Percentiles rank a stretch among this genome's conserved stretches.
Conservation (phyloP, 2,888 invertebrate species). For the Hanleya hanleyi region DNA sequence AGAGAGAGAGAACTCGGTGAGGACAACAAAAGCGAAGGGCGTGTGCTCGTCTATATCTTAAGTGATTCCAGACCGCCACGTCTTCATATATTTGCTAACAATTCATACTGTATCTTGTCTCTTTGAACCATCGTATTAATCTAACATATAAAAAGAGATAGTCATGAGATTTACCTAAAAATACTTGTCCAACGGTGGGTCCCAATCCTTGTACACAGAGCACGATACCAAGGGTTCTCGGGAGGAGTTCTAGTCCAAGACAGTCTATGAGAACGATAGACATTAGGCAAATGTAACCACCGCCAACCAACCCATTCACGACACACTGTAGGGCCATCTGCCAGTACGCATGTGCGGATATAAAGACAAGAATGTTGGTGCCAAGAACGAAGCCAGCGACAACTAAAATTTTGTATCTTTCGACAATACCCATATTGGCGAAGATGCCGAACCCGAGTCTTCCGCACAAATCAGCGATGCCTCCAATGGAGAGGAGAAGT, state of each 20-base stretch:
- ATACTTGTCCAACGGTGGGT: not conserved
- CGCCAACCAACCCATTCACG: not conserved
- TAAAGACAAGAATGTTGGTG: not conserved
- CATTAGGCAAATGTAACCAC: not conserved
- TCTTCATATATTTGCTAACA: too few relatives aligned
- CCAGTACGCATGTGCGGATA: not conserved
- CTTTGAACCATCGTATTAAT: too few relatives aligned
- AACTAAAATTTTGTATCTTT: not conserved
- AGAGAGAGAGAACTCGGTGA: too few relatives aligned
- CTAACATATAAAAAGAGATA: too few relatives aligned
- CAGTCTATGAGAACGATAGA: not conserved
- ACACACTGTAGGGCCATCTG: not conserved
- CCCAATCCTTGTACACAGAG: not conserved
- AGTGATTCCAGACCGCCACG: too few relatives aligned
- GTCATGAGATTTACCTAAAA: conserved; percentile 2
- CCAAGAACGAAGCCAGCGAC: not conserved
- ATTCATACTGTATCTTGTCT: too few relatives aligned
- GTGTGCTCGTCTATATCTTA: too few relatives aligned
- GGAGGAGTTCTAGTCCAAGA: not conserved
- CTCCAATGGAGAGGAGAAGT: not conserved
- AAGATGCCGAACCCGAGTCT: not conserved
- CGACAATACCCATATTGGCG: not conserved
- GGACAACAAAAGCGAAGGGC: too few relatives aligned
- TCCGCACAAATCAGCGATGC: not conserved
- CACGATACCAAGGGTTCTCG: not conserved